Base-by-base conservation (phyloP, 2,888 invertebrate species). In the Lysandra bellargus region DNA sequence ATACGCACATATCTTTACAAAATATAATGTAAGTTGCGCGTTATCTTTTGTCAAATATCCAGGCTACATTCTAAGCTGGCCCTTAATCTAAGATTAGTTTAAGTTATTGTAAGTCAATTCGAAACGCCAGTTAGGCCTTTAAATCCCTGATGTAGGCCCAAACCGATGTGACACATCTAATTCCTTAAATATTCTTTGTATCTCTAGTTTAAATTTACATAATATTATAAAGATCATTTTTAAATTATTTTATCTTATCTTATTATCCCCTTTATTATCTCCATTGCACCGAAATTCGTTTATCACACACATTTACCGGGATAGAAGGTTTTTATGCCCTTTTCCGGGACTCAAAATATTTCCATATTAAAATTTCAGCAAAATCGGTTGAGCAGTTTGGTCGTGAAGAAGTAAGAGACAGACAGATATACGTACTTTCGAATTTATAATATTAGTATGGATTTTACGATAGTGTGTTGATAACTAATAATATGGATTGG, bases 391-490 rank as follows among this genome's bases (percentile, higher is more conserved):
- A 17, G 57, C 5, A 17, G 57, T 17, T 57, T 57, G 12, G 12
- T 1, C 57, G 57, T 17, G 57, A 17, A 17, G 17, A 57, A 17
- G 17, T 57, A 57, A 17, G 4, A 57, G 4, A 12, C 57, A 57
- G 14, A 17, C 57, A 14, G 14, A 57, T 17, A 14, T 3, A 57
- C 57, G 3, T 4, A 17, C 57, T 57, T 17, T 57, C 57, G 17
- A 17, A 14, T 57, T 57, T 57, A 57, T 57, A 57, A 17, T 57
- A 57, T 57, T 57, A 57, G 57, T 17, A 85, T 88, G 57, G 17
- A 57, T 37, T 1, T 69, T 14, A 9, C 69, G 33, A 37, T 9
- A 12, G 12, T 75, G 30, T 44, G 64, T 75, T 33, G n/a, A 6
- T n/a, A 60, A 1, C 53, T 80, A 40, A 78, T 78, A 40, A 73